Evolutionary conservation across 2,797 vertebrate species (phyloP), one percentile per base, ranked within the genome.

Genomic region (Pseudochromis fuscus): DNA sequence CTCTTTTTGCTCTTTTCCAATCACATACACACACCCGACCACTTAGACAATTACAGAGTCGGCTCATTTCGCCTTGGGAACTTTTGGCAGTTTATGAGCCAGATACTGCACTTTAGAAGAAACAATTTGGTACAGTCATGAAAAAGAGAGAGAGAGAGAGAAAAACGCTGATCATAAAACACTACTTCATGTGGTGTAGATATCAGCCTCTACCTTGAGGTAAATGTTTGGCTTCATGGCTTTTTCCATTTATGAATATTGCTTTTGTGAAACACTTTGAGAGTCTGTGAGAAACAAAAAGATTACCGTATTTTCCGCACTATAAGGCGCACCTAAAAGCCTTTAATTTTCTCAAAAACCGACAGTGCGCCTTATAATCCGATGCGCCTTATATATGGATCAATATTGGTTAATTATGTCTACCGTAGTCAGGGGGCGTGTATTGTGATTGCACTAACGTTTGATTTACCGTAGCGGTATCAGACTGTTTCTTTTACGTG

Each of bases 41-140:
- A 81, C 82, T 73, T 79, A 70, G 70, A 82, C 84, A 76, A 87
- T 88, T 86, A 87, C 46, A 83, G 67, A 77, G 71, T 78, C 86
- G 79, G 67, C 75, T 78, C 28, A 58, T 82, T 89, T 79, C 60
- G 78, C 72, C 72, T 48, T 68, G 67, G 75, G 75, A 85, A 79
- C 62, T 48, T 72, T 77, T 74, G 28, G 66, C 65, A 74, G 75
- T 89, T 91, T 90, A 89, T 79, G 75, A 65, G 75, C 73, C 67
- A 83, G 72, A 81, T 83, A 80, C 72, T 48, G 37, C 67, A 77
- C 65, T 82, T 88, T 37, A 80, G 79, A 87, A 87, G 63, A 82
- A 85, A 83, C 67, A 46, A 70, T 83, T 72, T 86, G 57, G 31
- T 85, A 35, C 51, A 64, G 69, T 70, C 28, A 56, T 77, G 74